These are phyloP conservation scores for Nerophis ophidion DNA, from an alignment of 2,113 vertebrate genomes.

Conservation along the genomic window DNA sequence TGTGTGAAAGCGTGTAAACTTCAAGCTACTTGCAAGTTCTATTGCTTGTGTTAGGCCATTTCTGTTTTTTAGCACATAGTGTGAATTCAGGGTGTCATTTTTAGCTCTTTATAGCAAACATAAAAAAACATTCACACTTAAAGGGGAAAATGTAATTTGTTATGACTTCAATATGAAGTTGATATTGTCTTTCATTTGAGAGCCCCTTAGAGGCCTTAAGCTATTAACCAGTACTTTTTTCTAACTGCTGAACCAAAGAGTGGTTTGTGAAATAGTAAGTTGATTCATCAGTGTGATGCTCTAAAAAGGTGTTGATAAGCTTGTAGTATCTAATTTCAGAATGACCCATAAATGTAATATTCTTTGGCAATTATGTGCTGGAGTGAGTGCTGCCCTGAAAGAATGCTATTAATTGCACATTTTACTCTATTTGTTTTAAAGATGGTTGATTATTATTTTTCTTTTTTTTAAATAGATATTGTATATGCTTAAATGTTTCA, in stretches of 20 bases:
- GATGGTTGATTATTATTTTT: constrained; percentile 46
- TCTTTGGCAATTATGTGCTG: constrained; percentile 41
- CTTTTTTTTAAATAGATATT: constrained; percentile 38
- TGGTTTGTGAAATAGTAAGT: constrained; percentile 22
- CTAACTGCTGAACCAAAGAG: constrained; percentile 7
- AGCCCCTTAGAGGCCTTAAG: constrained; percentile 32
- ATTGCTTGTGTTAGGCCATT: constrained; percentile 23
- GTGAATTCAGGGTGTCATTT: constrained; percentile 42
- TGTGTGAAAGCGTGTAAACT: constrained; percentile 21
- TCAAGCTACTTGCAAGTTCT: constrained; percentile 40
- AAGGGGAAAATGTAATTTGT: constrained; percentile 20
- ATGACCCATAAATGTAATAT: constrained; percentile 11
- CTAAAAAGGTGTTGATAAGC: constrained; percentile 13
- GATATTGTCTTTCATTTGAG: constrained; percentile 33
- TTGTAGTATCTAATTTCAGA: constrained; percentile 24
- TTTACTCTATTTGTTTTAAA: constrained; percentile 47
- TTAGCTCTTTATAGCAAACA: constrained; percentile 31
- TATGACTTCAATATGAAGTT: constrained; percentile 54
- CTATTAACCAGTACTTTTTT: constrained; percentile 49
- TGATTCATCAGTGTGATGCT: not conserved
- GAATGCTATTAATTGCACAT: constrained; percentile 61
- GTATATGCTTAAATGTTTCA: constrained; percentile 49
- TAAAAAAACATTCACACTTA: constrained; percentile 21
- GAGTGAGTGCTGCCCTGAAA: constrained; percentile 28
- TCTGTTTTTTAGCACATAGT: constrained; percentile 38